phyloP scores from a whole-genome alignment of 1,140 invertebrate species.

The Trinorchestia longiramus region DNA sequence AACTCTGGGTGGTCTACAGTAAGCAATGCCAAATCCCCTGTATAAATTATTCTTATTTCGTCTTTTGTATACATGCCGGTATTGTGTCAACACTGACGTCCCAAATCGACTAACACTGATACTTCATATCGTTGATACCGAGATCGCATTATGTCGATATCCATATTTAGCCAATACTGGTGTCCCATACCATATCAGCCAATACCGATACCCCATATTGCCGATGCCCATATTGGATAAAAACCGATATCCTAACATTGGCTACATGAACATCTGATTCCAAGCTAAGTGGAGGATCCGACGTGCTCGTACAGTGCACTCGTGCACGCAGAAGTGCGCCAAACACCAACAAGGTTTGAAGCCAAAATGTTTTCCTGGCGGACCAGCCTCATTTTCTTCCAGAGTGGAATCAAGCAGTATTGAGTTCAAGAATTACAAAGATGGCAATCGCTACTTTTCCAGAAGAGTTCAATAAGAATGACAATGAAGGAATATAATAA shows the following conservation, averaged over 20 bases:
- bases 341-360: not conserved
- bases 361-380: not conserved
- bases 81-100: not conserved
- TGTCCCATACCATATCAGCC: not conserved
- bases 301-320: not conserved
- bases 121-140: not conserved
- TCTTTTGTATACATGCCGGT: not conserved
- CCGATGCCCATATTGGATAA: not conserved
- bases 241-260: too few species aligned
- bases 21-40: not conserved
- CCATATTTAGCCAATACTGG: not conserved
- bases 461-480: not conserved
- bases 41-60: not conserved
- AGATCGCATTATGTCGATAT: not conserved
- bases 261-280: not conserved
- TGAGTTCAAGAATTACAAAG: too few species aligned
- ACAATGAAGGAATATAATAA: not conserved
- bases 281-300: not conserved
- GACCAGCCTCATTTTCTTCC: too few species aligned
- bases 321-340: not conserved
- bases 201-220: not conserved
- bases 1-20: not conserved
- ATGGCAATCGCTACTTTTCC: too few species aligned
- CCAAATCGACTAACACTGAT: not conserved
- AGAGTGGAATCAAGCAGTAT: too few species aligned